Conservation (phyloP, 2,113 vertebrate genomes). For the Himantopus leucocephalus region DNA sequence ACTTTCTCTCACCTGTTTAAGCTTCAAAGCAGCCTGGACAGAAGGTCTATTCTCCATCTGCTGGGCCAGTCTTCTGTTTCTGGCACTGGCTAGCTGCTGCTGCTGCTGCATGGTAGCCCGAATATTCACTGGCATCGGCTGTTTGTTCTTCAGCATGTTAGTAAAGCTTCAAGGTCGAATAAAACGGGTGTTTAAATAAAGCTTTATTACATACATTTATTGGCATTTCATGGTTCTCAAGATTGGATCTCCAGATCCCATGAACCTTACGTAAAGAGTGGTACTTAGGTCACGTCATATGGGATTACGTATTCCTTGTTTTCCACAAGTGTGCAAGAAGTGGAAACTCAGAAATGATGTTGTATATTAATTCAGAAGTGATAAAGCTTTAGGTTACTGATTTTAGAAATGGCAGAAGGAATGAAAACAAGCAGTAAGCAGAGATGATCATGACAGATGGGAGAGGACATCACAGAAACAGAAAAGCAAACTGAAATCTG, state of each 20-base stretch:
- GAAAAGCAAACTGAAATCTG: neutral
- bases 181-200: constrained; percentile 86
- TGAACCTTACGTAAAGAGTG: constrained; percentile 69
- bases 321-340: constrained; percentile 72
- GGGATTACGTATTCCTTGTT: constrained; percentile 64
- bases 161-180: constrained; percentile 98
- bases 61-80: constrained; percentile 97
- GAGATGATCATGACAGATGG: constrained; percentile 33
- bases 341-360: constrained; percentile 66
- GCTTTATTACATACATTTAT: constrained; percentile 78
- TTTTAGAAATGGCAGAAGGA: constrained; percentile 51
- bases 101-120: constrained; percentile 98
- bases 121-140: constrained; percentile 93
- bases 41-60: constrained; percentile 99
- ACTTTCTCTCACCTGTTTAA: constrained; percentile 90
- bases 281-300: constrained; percentile 55
- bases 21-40: constrained; percentile 94
- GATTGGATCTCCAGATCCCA: constrained; percentile 77
- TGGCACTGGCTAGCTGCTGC: constrained; percentile 93
- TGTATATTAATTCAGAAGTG: constrained; percentile 54
- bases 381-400: constrained; percentile 54
- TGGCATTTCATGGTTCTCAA: constrained; percentile 79
- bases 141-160: constrained; percentile 99
- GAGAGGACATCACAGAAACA: constrained; percentile 41
- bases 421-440: constrained; percentile 64